Percentiles rank a stretch among this genome's conserved stretches.
phyloP scores from a whole-genome alignment of 2,888 invertebrate species.

The Junonia oenone region DNA sequence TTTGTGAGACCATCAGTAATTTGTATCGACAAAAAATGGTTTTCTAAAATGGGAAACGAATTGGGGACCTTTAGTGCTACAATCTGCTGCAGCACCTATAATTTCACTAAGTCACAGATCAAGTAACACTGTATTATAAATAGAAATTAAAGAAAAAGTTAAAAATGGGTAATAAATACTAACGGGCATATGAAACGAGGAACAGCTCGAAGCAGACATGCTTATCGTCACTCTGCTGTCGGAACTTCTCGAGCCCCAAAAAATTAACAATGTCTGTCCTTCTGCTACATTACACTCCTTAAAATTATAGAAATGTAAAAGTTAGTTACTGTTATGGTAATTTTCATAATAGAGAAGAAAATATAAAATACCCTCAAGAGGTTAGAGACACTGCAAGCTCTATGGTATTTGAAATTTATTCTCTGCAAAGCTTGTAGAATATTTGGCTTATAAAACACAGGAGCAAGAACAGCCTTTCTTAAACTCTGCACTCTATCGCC shows the following conservation, averaged over 20 bases:
- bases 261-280: constrained; percentile 60
- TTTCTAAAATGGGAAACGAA: no score
- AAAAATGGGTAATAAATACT: constrained; percentile 28
- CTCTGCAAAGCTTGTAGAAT: constrained; percentile 55
- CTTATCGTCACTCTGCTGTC: constrained; percentile 61
- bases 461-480: constrained; percentile 49
- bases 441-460: constrained; percentile 45
- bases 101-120: no score
- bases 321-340: no score
- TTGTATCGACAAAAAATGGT: no score
- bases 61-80: no score
- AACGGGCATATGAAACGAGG: constrained; percentile 50
- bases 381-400: constrained; percentile 50
- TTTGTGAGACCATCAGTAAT: no score
- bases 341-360: background rate
- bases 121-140: background rate
- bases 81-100: no score
- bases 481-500: constrained; percentile 54
- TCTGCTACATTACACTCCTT: constrained; percentile 64
- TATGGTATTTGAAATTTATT: constrained; percentile 58
- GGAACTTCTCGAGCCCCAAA: constrained; percentile 56
- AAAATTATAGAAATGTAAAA: background rate
- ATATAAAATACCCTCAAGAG: constrained; percentile 33
- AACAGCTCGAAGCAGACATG: constrained; percentile 61
- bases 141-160: background rate